Percentiles rank a stretch among this genome's conserved stretches.
Conservation (phyloP, 2,797 vertebrate species). For the Sphenodon punctatus region DNA sequence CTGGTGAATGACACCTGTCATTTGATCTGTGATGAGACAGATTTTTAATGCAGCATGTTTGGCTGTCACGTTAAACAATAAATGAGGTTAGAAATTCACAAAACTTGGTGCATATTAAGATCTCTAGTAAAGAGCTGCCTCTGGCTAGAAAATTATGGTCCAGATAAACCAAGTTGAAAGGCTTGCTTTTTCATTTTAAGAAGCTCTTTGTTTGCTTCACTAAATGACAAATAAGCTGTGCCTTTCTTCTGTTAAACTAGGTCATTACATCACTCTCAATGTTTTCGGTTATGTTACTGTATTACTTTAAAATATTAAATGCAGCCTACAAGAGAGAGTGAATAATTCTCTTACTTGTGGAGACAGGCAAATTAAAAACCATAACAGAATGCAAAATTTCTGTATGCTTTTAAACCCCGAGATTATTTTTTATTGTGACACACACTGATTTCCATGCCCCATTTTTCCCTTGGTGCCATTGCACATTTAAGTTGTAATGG, state of each 20-base stretch:
- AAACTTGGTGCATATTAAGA: no score
- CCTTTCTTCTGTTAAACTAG: not conserved
- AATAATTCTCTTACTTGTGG: not conserved
- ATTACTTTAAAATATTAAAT: not conserved
- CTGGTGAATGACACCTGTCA: no score
- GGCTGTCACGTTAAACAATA: no score
- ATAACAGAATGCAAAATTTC: not conserved
- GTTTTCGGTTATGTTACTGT: not conserved
- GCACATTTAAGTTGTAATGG: not conserved
- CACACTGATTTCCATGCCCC: not conserved
- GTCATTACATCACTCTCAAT: not conserved
- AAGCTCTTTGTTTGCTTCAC: not conserved
- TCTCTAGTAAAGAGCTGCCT: not conserved
- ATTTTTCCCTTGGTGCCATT: not conserved
- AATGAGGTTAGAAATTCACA: no score
- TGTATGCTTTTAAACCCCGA: not conserved
- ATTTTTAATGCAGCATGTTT: no score
- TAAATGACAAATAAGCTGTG: slow-evolving; percentile 1
- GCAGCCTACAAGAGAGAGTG: not conserved
- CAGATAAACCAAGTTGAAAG: accelerated
- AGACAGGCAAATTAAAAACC: not conserved
- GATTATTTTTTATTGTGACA: not conserved
- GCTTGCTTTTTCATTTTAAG: not conserved
- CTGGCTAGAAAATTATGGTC: no score
- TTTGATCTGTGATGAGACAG: no score